These are phyloP conservation scores for Gracilinanus agilis DNA, from an alignment of 2,113 vertebrate genomes.

Conservation along the genomic window DNA sequence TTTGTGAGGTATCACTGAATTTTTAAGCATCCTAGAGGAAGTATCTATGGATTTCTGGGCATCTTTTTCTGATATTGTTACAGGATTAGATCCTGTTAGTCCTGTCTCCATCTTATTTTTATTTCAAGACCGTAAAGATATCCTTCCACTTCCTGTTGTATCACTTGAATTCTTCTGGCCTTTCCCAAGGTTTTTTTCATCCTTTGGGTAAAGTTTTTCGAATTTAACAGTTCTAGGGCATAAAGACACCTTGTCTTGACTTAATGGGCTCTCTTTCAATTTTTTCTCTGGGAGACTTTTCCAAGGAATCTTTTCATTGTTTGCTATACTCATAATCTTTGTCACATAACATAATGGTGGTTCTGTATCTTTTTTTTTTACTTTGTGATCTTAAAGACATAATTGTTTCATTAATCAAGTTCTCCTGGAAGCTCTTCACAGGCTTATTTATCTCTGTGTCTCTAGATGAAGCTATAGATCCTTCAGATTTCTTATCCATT, in stretches of 20 bases:
- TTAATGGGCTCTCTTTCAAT: too few species aligned
- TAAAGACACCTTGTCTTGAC: background rate
- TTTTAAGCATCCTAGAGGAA: background rate
- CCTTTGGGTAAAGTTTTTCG: background rate
- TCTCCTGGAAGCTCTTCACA: background rate
- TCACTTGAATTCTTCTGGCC: background rate
- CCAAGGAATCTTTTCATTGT: too few species aligned
- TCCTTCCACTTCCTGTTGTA: background rate
- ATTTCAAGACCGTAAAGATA: accelerated
- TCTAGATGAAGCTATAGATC: background rate
- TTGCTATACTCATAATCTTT: too few species aligned
- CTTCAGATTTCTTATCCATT: background rate
- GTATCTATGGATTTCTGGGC: accelerated
- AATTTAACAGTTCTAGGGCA: background rate
- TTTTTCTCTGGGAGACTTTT: too few species aligned
- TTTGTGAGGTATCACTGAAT: background rate
- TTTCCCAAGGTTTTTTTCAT: background rate
- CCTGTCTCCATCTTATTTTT: background rate
- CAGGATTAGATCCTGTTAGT: too few species aligned
- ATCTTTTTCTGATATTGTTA: accelerated
- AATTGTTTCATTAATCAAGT: background rate
- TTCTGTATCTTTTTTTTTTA: background rate
- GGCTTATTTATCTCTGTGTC: background rate
- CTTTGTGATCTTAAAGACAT: background rate
- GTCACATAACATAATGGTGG: background rate